phyloP scores from a whole-genome alignment of 2,888 invertebrate genomes.

The Abrostola tripartita region DNA sequence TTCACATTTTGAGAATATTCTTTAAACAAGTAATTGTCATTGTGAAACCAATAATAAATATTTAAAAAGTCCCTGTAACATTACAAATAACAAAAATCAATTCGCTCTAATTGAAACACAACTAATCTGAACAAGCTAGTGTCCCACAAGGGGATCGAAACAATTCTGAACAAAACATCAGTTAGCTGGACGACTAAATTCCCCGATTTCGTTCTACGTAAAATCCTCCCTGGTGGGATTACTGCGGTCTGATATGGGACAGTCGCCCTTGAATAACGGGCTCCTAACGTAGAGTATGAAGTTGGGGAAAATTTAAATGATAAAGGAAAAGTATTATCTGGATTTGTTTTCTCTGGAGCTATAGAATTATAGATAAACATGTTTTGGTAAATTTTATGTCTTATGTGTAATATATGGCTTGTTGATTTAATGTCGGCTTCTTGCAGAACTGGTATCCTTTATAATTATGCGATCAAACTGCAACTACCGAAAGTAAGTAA shows the following conservation, averaged over 20 bases:
- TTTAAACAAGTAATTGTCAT: no score
- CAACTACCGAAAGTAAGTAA: no score
- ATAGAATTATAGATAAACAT: constrained; percentile 10
- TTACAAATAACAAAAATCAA: constrained; percentile 1
- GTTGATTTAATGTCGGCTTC: no score
- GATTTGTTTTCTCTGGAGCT: neutral
- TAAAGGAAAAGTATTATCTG: constrained; percentile 18
- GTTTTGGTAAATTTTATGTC: no score
- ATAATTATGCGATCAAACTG: no score
- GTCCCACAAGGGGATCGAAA: constrained; percentile 32
- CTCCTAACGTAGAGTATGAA: constrained; percentile 41
- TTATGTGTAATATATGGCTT: no score
- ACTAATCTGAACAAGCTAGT: constrained; percentile 20
- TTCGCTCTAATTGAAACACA: constrained; percentile 39
- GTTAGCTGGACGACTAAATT: constrained; percentile 57
- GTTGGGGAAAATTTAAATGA: constrained; percentile 43
- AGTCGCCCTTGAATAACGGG: constrained; percentile 57
- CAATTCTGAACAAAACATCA: constrained; percentile 52
- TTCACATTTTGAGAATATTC: no score
- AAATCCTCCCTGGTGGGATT: constrained; percentile 62
- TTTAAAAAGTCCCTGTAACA: no score
- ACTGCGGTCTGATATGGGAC: constrained; percentile 54
- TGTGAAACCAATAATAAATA: no score
- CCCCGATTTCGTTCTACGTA: constrained; percentile 55
- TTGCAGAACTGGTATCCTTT: no score